Conservation (phyloP, 1,140 invertebrate genomes). For the Aporrectodea caliginosa region DNA sequence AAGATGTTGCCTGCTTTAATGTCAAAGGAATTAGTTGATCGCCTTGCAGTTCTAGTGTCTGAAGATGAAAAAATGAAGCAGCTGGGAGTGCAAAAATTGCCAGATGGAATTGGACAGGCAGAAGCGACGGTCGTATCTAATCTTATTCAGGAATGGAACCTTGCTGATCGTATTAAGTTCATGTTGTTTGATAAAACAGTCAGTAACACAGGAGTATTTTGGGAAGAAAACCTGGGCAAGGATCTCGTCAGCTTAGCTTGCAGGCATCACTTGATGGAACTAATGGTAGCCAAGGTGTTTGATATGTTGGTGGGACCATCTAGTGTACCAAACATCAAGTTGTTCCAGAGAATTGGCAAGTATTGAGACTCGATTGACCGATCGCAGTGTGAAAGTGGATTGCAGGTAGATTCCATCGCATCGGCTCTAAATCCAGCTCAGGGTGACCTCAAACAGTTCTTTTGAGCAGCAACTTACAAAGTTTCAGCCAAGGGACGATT, state of each 20-base stretch:
- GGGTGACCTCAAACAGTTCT: neutral
- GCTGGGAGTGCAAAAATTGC: conserved; percentile 40
- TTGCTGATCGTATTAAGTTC: neutral
- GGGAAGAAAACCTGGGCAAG: no score
- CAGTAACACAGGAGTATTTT: neutral
- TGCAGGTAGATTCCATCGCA: no score
- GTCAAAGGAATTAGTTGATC: conserved; percentile 38
- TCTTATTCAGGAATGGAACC: conserved; percentile 30
- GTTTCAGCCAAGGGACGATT: no score
- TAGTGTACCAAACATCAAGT: no score
- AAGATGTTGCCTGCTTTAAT: conserved; percentile 43
- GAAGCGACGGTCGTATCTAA: conserved; percentile 39
- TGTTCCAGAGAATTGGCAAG: neutral
- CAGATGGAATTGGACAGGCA: conserved; percentile 37
- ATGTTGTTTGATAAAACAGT: conserved; percentile 8
- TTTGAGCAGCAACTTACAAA: neutral
- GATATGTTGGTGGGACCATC: neutral
- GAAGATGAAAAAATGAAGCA: conserved; percentile 39
- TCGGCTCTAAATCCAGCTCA: neutral
- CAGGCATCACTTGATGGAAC: neutral
- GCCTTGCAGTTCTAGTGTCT: conserved; percentile 43
- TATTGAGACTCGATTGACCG: neutral
- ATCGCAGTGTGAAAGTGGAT: neutral
- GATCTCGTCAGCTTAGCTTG: neutral
- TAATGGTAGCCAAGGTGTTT: no score